Conservation (phyloP, 2,113 vertebrate genomes). For the Marmota monax region DNA sequence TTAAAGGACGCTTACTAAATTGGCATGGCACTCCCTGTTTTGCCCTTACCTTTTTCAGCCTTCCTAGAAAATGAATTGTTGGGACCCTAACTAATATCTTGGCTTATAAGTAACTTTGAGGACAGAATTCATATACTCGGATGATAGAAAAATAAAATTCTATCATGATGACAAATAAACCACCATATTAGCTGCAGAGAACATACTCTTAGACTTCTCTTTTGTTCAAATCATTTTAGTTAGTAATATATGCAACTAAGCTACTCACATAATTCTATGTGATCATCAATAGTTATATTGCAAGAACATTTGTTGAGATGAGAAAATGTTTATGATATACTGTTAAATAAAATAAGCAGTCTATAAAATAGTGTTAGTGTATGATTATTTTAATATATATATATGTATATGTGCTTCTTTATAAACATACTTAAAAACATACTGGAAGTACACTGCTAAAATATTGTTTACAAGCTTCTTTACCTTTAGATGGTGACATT, state of each 20-base stretch:
- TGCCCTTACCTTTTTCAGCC: not conserved
- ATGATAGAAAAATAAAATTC: constrained; percentile 51
- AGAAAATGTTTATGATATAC: constrained; percentile 26
- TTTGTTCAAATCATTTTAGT: constrained; percentile 51
- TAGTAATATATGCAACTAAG: not conserved
- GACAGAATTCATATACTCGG: constrained; percentile 39
- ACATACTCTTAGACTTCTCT: constrained; percentile 14
- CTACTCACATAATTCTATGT: constrained; percentile 40
- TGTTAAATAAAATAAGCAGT: constrained; percentile 71
- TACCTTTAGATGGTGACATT: constrained; percentile 40
- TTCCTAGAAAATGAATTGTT: constrained; percentile 49
- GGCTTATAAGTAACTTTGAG: not conserved
- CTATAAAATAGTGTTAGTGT: constrained; percentile 52
- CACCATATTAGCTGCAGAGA: not conserved
- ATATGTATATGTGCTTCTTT: not conserved
- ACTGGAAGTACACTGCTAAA: constrained; percentile 44
- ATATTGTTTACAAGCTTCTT: constrained; percentile 42
- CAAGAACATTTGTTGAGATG: constrained; percentile 56
- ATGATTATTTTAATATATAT: not conserved
- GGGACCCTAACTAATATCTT: constrained; percentile 14
- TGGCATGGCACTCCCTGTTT: constrained; percentile 8
- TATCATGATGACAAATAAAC: constrained; percentile 37
- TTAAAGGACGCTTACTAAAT: constrained; percentile 44
- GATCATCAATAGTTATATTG: constrained; percentile 53
- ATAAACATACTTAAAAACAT: constrained; percentile 48